Evolutionary conservation across 2,797 vertebrate genomes (phyloP).

Genomic region (Sebastes jordani): DNA sequence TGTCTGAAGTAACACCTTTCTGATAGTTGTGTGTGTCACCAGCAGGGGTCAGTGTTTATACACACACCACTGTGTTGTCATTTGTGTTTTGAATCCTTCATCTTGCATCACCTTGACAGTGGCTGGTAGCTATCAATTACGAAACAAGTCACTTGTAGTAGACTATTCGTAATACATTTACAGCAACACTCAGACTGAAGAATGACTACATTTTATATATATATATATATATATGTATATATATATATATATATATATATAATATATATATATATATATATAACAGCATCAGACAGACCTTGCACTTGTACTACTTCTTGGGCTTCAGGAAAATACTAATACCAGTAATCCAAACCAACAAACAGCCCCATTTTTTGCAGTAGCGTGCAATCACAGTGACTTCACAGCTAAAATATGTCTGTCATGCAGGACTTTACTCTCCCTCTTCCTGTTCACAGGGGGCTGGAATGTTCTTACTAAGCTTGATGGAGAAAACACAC

Average conservation of each 20-base stretch:
- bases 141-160: not conserved
- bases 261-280: not conserved
- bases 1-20: not conserved
- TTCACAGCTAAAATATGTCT: slow-evolving; percentile 61
- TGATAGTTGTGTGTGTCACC: slow-evolving; percentile 43
- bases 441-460: slow-evolving; percentile 54
- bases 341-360: not conserved
- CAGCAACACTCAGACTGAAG: not conserved
- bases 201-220: not conserved
- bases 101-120: slow-evolving; percentile 45
- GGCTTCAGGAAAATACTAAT: slow-evolving; percentile 1
- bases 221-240: not conserved
- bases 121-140: not conserved
- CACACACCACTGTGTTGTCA: slow-evolving; percentile 38
- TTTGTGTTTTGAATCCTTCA: slow-evolving; percentile 21
- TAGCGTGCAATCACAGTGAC: slow-evolving; percentile 41
- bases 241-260: not conserved
- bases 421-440: slow-evolving; percentile 45
- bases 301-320: not conserved
- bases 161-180: not conserved
- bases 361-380: slow-evolving; percentile 20
- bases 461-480: slow-evolving; percentile 67
- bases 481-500: slow-evolving; percentile 48
- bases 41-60: slow-evolving; percentile 81
- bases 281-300: not conserved